Evolutionary conservation across 1,140 invertebrate species (phyloP).

Genomic region (Prorops nasuta): DNA sequence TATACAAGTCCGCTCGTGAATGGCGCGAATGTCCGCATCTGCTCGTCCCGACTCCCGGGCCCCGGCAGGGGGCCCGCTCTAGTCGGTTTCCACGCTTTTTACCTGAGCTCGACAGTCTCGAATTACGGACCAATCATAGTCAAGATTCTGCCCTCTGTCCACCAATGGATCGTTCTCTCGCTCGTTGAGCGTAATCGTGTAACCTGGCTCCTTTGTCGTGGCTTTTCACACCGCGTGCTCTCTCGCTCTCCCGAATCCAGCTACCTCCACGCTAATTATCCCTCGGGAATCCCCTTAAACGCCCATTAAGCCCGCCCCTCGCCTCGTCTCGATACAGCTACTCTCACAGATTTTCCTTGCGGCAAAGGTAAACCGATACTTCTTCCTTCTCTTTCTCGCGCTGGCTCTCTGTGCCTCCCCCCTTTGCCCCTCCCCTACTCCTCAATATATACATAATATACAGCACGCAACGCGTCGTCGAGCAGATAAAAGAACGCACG

Average conservation of each 20-base stretch:
- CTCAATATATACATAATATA: too few species aligned
- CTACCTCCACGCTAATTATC: conserved; percentile 42
- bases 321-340: background rate
- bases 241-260: too few species aligned
- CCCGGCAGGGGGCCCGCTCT: background rate
- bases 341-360: background rate
- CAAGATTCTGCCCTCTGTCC: background rate
- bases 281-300: conserved; percentile 44
- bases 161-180: background rate
- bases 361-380: too few species aligned
- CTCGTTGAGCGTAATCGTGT: conserved; percentile 34
- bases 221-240: conserved; percentile 31
- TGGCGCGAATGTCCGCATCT: conserved; percentile 46
- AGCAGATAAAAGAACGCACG: too few species aligned
- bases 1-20: conserved; percentile 12
- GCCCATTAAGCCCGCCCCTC: conserved; percentile 41
- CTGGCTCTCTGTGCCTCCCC: background rate
- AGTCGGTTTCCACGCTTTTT: too few species aligned
- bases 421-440: background rate
- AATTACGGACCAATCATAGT: conserved; percentile 13
- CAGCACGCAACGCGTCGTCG: too few species aligned
- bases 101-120: background rate
- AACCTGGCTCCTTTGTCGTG: conserved; percentile 42
- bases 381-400: background rate
- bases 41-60: conserved; percentile 15